Conservation (phyloP, 1,140 invertebrate species). For the Aleiodes sp. region DNA sequence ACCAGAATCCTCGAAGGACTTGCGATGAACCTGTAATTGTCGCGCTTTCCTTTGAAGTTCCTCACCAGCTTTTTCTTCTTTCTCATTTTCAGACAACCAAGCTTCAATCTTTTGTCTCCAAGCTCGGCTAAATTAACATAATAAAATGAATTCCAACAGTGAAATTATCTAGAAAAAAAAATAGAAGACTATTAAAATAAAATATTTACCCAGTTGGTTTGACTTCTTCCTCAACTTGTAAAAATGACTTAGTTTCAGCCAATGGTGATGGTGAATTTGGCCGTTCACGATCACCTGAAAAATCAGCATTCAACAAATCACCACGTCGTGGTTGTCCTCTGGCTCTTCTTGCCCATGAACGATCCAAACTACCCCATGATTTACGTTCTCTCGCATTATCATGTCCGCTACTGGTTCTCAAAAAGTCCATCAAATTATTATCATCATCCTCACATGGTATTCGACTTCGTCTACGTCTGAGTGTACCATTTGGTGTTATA, state of each 20-base stretch:
- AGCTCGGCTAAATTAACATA: constrained; percentile 59
- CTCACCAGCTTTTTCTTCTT: constrained; percentile 78
- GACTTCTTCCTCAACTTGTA: constrained; percentile 59
- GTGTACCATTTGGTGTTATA: constrained; percentile 87
- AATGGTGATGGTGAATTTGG: constrained; percentile 77
- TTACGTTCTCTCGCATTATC: constrained; percentile 81
- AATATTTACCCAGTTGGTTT: constrained; percentile 60
- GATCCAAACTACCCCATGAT: constrained; percentile 88
- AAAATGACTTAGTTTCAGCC: constrained; percentile 65
- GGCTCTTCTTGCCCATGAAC: constrained; percentile 86
- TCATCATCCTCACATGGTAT: constrained; percentile 87
- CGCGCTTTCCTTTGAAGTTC: constrained; percentile 72
- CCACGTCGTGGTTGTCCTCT: constrained; percentile 73
- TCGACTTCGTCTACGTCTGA: constrained; percentile 78
- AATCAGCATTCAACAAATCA: constrained; percentile 76
- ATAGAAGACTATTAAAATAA: constrained; percentile 14
- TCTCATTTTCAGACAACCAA: constrained; percentile 88
- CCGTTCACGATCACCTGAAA: constrained; percentile 76
- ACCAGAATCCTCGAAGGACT: constrained; percentile 86
- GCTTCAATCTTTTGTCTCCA: constrained; percentile 91
- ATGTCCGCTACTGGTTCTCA: constrained; percentile 76
- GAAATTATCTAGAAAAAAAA: not conserved
- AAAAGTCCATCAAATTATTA: constrained; percentile 84
- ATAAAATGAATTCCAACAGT: not conserved
- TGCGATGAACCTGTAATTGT: constrained; percentile 74